Base-by-base conservation (phyloP, 1,140 invertebrate species). In the Geopemphigus sp. region DNA sequence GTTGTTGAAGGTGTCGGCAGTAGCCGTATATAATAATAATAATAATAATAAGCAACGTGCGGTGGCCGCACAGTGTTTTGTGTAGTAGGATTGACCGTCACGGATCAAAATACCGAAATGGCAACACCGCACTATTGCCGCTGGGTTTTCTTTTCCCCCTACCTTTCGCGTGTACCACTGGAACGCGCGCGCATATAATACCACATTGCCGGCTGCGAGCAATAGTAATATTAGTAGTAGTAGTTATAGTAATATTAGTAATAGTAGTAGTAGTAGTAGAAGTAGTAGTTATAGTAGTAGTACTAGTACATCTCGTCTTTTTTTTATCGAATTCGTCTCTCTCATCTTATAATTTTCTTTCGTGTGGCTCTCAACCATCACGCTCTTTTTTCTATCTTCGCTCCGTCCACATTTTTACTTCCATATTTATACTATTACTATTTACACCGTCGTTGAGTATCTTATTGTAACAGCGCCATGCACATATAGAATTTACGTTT, bases 41-140 rank as follows among this genome's bases (percentile, higher is more conserved):
- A n/a, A n/a, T n/a, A n/a, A n/a, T n/a, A n/a, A n/a, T n/a, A 26
- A 57, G 32, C 32, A 45, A 54, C 32, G 22, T 11, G 39, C 47
- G 47, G 47, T 11, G 47, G 47, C 47, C 5, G 14, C 74, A 47
- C 53, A 8, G 47, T 53, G 47, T 72, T 70, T 53, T 26, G 64
- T 53, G 50, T 72, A 29, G 56, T 59, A 78, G 57, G 57, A 61
- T 78, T 57, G 74, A 78, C 74, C 74, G 74, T 78, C 74, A 78
- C 57, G 74, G 74, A 78, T 78, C 74, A 78, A 78, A 78, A 78
- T 78, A 78, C 39, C 22, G 45, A 63, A 68, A 54, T 50, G 64
- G 61, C 78, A 70, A 80, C 78, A 63, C 26, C 53, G 78, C 78
- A 68, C 78, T 59, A 32, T 17, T 81, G 68, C 59, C 54, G 61